Evolutionary conservation across 2,888 invertebrate species (phyloP), one percentile per base, ranked within the genome.

Genomic region (Hydrotaea diabolus): DNA sequence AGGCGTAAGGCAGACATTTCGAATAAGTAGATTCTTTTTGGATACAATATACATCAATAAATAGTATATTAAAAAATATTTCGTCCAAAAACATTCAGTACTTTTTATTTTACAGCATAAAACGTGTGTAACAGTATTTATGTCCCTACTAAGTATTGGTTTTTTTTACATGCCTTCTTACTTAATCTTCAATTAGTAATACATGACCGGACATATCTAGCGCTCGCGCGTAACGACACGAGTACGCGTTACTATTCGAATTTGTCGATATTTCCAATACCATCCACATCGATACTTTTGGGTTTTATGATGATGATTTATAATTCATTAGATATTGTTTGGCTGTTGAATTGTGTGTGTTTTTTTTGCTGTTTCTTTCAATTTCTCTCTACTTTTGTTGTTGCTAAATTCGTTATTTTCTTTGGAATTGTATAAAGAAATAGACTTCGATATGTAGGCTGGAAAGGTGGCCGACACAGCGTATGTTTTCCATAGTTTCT

Each of bases 241-340:
- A 31, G 0, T 2, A 5, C 15, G 17, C 3, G 62, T 23, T 62
- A 62, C 62, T 62, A 39, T 39, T 39, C 39, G 17, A 66, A 66
- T 66, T 62, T 66, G 66, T 66, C 66, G 39, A 15, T 17, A 8
- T 36, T 64, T 17, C 19, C 7, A 15, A 15, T 26, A n/a, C n/a
- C n/a, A n/a, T n/a, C n/a, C n/a, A n/a, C 15, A 23, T 21, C 23
- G 26, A 59, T 36, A 31, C 13, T 36, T 31, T 36, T 9, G 0
- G 5, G 2, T 23, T 69, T 43, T 69, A 69, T 69, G 46, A 69
- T 69, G 46, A 69, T 46, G 43, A 69, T 69, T 69, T 69, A 69
- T 13, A 69, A 69, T 69, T 23, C 69, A 46, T 21, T 66, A 66
- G 64, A 36, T 64, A 23, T 69, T 49, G n/a, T 39, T 39, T 11